Percentiles rank a stretch among this genome's conserved stretches.
Conservation (phyloP, 2,888 invertebrate species). For the Cabera pusaria region DNA sequence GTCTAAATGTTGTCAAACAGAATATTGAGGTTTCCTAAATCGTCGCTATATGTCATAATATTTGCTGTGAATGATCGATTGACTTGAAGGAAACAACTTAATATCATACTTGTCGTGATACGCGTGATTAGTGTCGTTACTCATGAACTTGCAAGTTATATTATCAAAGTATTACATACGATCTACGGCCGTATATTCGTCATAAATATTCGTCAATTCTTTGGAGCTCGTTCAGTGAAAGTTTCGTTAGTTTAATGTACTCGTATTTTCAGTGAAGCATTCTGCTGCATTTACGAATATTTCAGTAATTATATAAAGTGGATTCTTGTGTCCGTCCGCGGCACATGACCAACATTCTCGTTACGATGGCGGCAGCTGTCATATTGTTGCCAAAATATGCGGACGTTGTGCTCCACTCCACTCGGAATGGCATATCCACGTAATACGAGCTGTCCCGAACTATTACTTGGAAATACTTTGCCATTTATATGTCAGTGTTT, state of each 20-base stretch:
- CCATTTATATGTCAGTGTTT: too few relatives aligned
- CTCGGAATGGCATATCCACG: slow-evolving; percentile 3
- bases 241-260: too few relatives aligned
- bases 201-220: too few relatives aligned
- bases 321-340: slow-evolving; percentile 6
- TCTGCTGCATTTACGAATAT: slow-evolving; percentile 2
- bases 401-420: slow-evolving; percentile 9
- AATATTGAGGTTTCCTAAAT: neutral
- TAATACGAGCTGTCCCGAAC: neutral
- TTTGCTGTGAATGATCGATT: too few relatives aligned
- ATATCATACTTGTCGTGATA: too few relatives aligned
- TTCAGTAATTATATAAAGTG: slow-evolving; percentile 8
- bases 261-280: slow-evolving; percentile 6
- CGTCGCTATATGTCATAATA: neutral
- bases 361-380: slow-evolving; percentile 26
- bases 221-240: too few relatives aligned
- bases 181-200: too few relatives aligned
- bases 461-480: slow-evolving; percentile 9
- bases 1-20: slow-evolving; percentile 7
- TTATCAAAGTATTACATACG: too few relatives aligned
- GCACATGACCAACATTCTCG: slow-evolving; percentile 2
- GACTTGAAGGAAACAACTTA: too few relatives aligned
- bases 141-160: too few relatives aligned
- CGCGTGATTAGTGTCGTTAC: too few relatives aligned
- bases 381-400: slow-evolving; percentile 45